Evolutionary conservation across 2,888 invertebrate genomes (phyloP), one percentile per base, ranked within the genome.

Genomic region (Maniola hyperantus): DNA sequence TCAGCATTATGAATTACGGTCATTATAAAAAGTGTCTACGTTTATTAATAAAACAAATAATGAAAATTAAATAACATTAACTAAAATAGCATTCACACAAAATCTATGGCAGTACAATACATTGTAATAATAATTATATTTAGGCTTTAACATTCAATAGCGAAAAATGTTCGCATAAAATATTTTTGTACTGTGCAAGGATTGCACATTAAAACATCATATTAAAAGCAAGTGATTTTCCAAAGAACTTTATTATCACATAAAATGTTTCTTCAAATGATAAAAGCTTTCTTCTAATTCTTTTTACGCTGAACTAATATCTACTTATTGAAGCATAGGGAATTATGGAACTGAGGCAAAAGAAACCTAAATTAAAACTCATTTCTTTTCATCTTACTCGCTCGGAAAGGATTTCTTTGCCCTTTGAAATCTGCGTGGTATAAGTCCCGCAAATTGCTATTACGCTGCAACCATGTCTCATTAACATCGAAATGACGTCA

Each of bases 51-150:
- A 61, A 18, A 53, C 51, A n/a, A 18, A 61, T 61, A 42, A 53
- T 48, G 34, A 72, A 71, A 70, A 71, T 71, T 72, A 72, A 72
- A 64, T 75, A 71, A 73, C 68, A 67, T 55, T 57, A 48, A 48
- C 63, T 57, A 42, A 60, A 65, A 50, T 58, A 62, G 60, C 59
- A 46, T 71, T 72, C 77, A 77, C 73, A 76, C 72, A 48, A 74
- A 39, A 20, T 66, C 67, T 76, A 79, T 71, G 76, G 74, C 74
- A 76, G 74, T 73, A 74, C 67, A n/a, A 53, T 63, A 72, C 42
- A 53, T 53, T 62, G 10, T 59, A 18, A 42, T 42, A 13, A 55
- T 55, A 18, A 7, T 55, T 11, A 36, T 55, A 36, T 55, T 36
- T 36, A 34, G 51, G 33, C n/a, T 33, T 33, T 53, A 7, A 53